Conservation (phyloP, 2,888 invertebrate species). For the Dryococelus australis region DNA sequence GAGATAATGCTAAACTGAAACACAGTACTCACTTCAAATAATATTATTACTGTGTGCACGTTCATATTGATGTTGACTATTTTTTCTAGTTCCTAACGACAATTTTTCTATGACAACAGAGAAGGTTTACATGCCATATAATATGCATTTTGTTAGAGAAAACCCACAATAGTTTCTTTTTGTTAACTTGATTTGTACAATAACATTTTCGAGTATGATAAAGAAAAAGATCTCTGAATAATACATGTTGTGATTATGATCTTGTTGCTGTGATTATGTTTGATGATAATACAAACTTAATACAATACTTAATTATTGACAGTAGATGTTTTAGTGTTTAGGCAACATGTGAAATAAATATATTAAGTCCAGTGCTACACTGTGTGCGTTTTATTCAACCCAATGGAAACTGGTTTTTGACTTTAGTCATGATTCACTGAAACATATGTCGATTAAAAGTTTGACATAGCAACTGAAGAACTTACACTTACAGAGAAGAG, state of each 20-base stretch:
- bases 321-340: slow-evolving; percentile 48
- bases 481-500: too few species aligned
- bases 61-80: slow-evolving; percentile 24
- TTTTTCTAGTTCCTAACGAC: slow-evolving; percentile 45
- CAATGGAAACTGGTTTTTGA: too few species aligned
- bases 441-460: too few species aligned
- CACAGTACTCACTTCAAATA: neutral
- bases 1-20: neutral
- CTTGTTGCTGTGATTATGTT: slow-evolving; percentile 60
- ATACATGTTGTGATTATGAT: slow-evolving; percentile 61
- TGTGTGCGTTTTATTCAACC: slow-evolving; percentile 5
- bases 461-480: too few species aligned
- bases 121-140: neutral
- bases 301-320: slow-evolving; percentile 40
- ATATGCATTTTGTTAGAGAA: slow-evolving; percentile 36
- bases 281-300: slow-evolving; percentile 42
- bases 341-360: slow-evolving; percentile 45
- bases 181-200: neutral
- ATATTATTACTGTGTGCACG: slow-evolving; percentile 7
- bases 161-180: slow-evolving; percentile 18
- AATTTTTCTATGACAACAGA: neutral
- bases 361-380: slow-evolving; percentile 42
- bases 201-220: slow-evolving; percentile 6
- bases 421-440: too few species aligned
- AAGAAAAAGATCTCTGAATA: slow-evolving; percentile 29